A percentile compares a stretch with the other conserved stretches of the same genome.
These are phyloP conservation scores for Hydrolagus affinis DNA, from an alignment of 2,113 vertebrate species.

Conservation along the genomic window DNA sequence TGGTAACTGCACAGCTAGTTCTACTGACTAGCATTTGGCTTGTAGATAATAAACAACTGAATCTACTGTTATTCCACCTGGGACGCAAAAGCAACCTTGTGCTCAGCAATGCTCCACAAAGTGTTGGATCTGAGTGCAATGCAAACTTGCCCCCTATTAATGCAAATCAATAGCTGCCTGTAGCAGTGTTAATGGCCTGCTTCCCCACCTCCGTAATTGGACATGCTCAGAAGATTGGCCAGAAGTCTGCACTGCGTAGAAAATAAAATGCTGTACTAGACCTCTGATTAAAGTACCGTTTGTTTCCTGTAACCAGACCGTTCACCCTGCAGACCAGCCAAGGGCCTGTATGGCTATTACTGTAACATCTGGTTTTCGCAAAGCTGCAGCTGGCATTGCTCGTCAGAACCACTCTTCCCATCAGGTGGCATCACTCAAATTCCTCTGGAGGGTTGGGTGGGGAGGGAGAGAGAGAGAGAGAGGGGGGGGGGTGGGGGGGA, in stretches of 20 bases:
- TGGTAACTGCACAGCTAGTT: too few species aligned
- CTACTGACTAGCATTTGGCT: background rate
- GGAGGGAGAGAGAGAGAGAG: too few species aligned
- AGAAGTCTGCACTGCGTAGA: background rate
- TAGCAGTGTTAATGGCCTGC: too few species aligned
- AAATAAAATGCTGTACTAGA: background rate
- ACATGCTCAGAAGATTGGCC: background rate
- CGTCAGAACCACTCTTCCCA: background rate
- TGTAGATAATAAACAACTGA: background rate
- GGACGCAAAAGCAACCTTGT: background rate
- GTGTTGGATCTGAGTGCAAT: too few species aligned
- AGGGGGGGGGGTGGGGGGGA: too few species aligned
- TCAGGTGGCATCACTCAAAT: background rate
- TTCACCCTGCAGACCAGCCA: background rate
- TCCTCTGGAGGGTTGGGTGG: too few species aligned
- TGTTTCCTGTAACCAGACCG: background rate
- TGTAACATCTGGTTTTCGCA: background rate
- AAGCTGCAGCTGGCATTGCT: too few species aligned
- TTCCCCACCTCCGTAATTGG: too few species aligned
- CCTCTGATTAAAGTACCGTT: background rate
- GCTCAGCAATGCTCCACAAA: too few species aligned
- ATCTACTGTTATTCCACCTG: too few species aligned
- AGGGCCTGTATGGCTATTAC: background rate
- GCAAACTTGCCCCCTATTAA: too few species aligned
- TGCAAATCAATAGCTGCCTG: too few species aligned